Base-by-base conservation (phyloP, 1,140 invertebrate species). In the Drosophila nigrodunni region DNA sequence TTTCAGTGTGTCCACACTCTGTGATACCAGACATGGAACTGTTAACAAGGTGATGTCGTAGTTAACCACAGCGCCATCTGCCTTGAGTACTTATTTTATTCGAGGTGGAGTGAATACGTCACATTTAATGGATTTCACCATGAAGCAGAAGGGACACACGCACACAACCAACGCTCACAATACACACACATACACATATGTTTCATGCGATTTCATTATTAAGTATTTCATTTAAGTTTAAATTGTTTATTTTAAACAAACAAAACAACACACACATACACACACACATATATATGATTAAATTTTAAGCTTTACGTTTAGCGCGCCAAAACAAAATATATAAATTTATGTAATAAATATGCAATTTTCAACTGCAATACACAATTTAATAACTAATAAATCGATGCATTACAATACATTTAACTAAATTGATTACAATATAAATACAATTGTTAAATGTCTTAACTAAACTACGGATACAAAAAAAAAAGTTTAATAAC, bases 181-280 rank as follows among this genome's bases (percentile, higher is more conserved):
- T 50, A 69, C 47, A 69, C 43, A 65, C 37, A 76, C 50, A 78
- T 52, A 75, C 57, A 75, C 65, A 66, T 35, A 64, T 87, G 80
- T 87, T 88, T 87, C 83, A 88, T 78, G 77, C 83, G 83, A 88
- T 88, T 88, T 89, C 66, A 85, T 74, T 78, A 72, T 88, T 87
- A 86, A 86, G 82, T 82, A 87, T 89, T 89, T 88, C 83, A 77
- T 89, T 77, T 88, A 88, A 80, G 82, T 76, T 81, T 78, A 78
- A 61, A 82, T 81, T 85, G 81, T 85, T 85, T 85, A 85, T 25
- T 66, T 58, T 65, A 82, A 67, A 69, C 70, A 73, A 68, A 68
- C 64, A 67, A 68, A 61, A 35, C 18, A 21, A 52, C 21, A 69
- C 15, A 69, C 15, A 15, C 15, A 15, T 15, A 15, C 15, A 15